Percentiles rank a stretch among this genome's conserved stretches.
Conservation (phyloP, 2,888 invertebrate genomes). For the Pristionchus maxplancki region DNA sequence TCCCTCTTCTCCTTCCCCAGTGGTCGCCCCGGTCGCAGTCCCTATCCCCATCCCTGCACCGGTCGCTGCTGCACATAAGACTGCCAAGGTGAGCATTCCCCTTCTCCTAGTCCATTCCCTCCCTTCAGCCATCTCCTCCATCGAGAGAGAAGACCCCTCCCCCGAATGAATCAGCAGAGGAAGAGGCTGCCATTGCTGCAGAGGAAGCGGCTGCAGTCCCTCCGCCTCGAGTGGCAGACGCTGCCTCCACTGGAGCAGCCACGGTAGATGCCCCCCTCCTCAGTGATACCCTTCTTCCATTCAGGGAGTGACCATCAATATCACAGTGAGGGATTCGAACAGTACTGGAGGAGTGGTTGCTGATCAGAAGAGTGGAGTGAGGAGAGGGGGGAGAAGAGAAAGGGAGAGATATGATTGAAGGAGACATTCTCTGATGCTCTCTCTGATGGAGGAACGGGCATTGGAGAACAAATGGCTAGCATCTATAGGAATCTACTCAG, state of each 20-base stretch:
- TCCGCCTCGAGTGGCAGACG: background rate
- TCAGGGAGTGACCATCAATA: background rate
- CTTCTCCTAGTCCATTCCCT: background rate
- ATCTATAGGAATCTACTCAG: slow-evolving; percentile 24
- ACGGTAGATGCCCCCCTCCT: background rate
- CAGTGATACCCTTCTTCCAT: background rate
- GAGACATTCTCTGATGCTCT: slow-evolving; percentile 8
- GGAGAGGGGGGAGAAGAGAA: background rate
- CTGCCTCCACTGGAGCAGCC: background rate
- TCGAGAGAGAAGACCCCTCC: background rate
- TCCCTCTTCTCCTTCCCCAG: background rate
- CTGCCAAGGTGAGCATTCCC: background rate
- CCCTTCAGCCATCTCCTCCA: background rate
- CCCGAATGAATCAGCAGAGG: background rate
- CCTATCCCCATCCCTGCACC: background rate
- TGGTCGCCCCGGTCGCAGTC: background rate
- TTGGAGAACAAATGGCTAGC: slow-evolving; percentile 4
- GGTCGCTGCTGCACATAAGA: background rate
- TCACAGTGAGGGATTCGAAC: background rate
- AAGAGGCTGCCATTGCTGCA: background rate
- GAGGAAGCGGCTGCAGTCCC: background rate
- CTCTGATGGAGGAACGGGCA: background rate
- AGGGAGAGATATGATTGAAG: background rate
- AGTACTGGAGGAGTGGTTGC: background rate
- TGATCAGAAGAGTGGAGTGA: slow-evolving; percentile 25